Percentiles rank a stretch among this genome's conserved stretches.
Conservation (phyloP, 2,113 vertebrate species). For the Ictalurus furcatus region DNA sequence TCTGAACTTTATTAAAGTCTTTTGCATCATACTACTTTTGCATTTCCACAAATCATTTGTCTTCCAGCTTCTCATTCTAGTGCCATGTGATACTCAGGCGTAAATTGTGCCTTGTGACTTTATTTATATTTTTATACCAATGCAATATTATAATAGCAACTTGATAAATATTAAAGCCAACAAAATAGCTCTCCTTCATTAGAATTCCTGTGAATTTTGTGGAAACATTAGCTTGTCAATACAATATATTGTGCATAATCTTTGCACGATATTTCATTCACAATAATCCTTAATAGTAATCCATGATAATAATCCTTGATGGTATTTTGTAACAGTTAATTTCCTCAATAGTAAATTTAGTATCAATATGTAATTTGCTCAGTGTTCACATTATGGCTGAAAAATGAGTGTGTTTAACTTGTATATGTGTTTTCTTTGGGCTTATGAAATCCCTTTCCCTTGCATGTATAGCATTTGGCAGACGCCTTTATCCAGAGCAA, state of each 20-base stretch:
- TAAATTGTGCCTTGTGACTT: neutral
- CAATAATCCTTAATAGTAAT: neutral
- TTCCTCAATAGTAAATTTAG: neutral
- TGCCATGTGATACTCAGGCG: neutral
- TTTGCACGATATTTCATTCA: neutral
- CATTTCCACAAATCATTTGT: slow-evolving; percentile 73
- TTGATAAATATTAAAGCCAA: neutral
- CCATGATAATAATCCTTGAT: neutral
- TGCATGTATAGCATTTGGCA: neutral
- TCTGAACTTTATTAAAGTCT: slow-evolving; percentile 82
- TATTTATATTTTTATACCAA: neutral
- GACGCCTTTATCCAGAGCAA: too few relatives aligned
- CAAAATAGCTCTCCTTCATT: neutral
- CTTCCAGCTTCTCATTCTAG: slow-evolving; percentile 45
- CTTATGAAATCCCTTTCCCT: neutral
- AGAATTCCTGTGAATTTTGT: neutral
- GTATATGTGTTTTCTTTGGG: neutral
- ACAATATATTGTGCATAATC: neutral
- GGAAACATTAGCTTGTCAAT: neutral
- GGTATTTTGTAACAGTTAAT: neutral
- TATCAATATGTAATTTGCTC: neutral
- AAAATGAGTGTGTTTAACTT: neutral
- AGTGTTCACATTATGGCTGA: neutral
- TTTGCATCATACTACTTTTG: slow-evolving; percentile 76
- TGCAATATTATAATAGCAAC: neutral